Conservation (phyloP, 2,888 invertebrate genomes). For the Drosophila vallismaia region DNA sequence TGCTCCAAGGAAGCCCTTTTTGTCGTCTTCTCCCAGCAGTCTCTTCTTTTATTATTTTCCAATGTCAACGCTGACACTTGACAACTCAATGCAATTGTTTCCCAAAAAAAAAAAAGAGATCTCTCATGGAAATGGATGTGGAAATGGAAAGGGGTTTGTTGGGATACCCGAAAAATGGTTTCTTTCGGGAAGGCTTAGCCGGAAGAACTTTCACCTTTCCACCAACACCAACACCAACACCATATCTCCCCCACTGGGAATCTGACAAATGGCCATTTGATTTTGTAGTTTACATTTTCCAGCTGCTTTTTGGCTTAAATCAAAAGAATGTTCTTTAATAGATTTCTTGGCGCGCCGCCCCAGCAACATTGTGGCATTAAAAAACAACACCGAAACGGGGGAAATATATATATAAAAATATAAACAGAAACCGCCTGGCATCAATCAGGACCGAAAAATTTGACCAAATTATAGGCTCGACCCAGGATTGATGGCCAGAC, state of each 20-base stretch:
- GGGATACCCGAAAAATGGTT: too few relatives aligned
- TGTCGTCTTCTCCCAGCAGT: too few relatives aligned
- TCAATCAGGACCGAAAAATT: conserved; percentile 79
- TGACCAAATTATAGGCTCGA: conserved; percentile 77
- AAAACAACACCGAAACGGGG: not conserved
- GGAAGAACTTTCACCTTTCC: conserved; percentile 79
- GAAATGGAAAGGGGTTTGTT: not conserved
- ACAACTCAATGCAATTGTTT: conserved; percentile 74
- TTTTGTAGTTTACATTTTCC: conserved; percentile 14
- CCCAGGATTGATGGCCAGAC: conserved; percentile 21
- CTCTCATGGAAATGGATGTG: conserved; percentile 17
- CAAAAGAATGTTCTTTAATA: conserved; percentile 53
- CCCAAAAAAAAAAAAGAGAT: too few relatives aligned
- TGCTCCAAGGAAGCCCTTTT: conserved; percentile 17
- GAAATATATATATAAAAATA: not conserved
- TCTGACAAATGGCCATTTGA: conserved; percentile 22
- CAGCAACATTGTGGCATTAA: conserved; percentile 61
- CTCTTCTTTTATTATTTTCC: conserved; percentile 57
- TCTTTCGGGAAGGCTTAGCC: conserved; percentile 71
- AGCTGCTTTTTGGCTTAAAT: conserved; percentile 56
- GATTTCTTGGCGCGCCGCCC: conserved; percentile 66
- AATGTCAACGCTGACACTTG: conserved; percentile 77
- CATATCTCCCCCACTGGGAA: not conserved
- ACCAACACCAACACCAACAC: not conserved
- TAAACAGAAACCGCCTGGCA: conserved; percentile 53